phyloP scores from a whole-genome alignment of 2,888 invertebrate species.

The Elmis aenea region DNA sequence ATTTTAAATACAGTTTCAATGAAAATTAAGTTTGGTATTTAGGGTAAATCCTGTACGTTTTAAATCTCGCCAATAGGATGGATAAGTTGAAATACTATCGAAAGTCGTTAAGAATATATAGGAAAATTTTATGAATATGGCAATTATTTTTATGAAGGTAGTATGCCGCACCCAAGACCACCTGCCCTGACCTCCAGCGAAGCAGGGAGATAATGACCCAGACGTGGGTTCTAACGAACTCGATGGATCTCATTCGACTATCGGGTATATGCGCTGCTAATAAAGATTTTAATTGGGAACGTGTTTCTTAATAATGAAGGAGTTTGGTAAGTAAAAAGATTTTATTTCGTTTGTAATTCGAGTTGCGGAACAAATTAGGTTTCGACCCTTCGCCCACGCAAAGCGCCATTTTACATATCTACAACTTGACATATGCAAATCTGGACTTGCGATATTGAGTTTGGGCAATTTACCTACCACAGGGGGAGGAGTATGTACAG shows the following conservation, averaged over 20 bases:
- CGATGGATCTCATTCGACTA: too few species aligned
- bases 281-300: too few species aligned
- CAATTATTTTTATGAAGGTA: conserved; percentile 22
- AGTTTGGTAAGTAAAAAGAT: conserved; percentile 12
- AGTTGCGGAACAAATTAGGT: too few species aligned
- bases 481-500: conserved; percentile 45
- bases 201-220: conserved; percentile 37
- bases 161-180: conserved; percentile 37
- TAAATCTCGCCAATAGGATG: background rate
- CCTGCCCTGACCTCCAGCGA: conserved; percentile 40
- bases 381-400: conserved; percentile 10
- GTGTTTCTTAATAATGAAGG: too few species aligned
- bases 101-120: background rate
- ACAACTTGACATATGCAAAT: conserved; percentile 14
- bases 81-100: background rate
- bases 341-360: too few species aligned
- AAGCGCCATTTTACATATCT: conserved; percentile 15
- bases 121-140: conserved; percentile 13
- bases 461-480: conserved; percentile 39
- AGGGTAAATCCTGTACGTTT: too few species aligned
- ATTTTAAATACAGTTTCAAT: too few species aligned
- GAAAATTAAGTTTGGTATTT: too few species aligned
- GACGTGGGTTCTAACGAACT: conserved; percentile 14
- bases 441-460: too few species aligned
- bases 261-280: too few species aligned